Evolutionary conservation across 2,888 invertebrate species (phyloP), one percentile per base, ranked within the genome.

Genomic region (Sinopyrophorus schimmeli): DNA sequence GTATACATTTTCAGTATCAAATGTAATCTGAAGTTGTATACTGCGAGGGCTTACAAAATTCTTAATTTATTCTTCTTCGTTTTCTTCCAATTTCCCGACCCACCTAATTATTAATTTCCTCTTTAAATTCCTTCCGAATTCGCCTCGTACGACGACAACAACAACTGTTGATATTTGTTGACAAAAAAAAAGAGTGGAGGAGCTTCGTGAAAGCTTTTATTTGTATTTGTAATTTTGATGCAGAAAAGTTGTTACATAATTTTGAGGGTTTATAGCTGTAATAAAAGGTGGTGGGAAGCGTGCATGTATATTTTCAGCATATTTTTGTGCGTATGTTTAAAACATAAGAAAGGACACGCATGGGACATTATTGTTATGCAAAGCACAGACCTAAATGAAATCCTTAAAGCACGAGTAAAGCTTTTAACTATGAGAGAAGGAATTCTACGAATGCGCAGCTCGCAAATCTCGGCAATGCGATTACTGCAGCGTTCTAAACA

Each of bases 401-500:
- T 49, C 37, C 49, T n/a, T 49, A 49, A 49, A 42, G 42, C 43
- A 49, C 42, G 35, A 38, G 31, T 31, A 34, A 37, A 49, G 42
- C 43, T 43, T 49, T 43, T 49, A 49, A 43, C 49, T 37, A 49
- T 42, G 32, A 38, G 42, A 35, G 38, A 43, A 38, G 49, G 49
- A 57, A 57, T 55, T 40, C 35, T 17, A 55, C 35, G 46, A 55
- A 55, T 55, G 54, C 55, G 57, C 55, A 57, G 46, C 47, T 50
- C 53, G 47, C 51, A 54, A 52, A 57, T 57, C 55, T 49, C 57
- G 37, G 50, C 57, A 57, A 57, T 54, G 53, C 55, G 53, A 55
- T 54, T 55, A 55, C 55, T 55, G 55, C 55, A 39, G 55, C 17
- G 40, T 31, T 52, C 39, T 34, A 15, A 40, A 20, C 31, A 35